Percentiles rank a stretch among this genome's conserved stretches.
These are phyloP conservation scores for zebrafish (Danio rerio) DNA, from an alignment of 2,113 vertebrate species.

Conservation along the genomic window GRCz12tu NC_133191.1:48105001-48105500, in stretches of 20 bases:
- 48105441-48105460: too few species aligned
- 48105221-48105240: slow-evolving; percentile 54
- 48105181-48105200: slow-evolving; percentile 56
- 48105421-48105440: too few species aligned
- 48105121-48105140: background rate
- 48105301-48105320: background rate
- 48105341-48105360: background rate
- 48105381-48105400: too few species aligned
- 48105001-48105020: slow-evolving; percentile 23
- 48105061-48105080: slow-evolving; percentile 17
- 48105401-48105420: too few species aligned
- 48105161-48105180: slow-evolving; percentile 28
- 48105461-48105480: too few species aligned
- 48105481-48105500: too few species aligned
- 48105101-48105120: slow-evolving; percentile 20
- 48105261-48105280: background rate
- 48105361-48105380: background rate
- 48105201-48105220: slow-evolving; percentile 49
- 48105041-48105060: slow-evolving; percentile 35
- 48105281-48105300: slow-evolving; percentile 1
- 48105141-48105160: slow-evolving; percentile 24
- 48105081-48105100: slow-evolving; percentile 25
- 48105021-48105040: slow-evolving; percentile 9
- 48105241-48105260: slow-evolving; percentile 50
- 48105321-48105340: background rate